Base-by-base conservation (phyloP, 1,140 invertebrate genomes). In the Leucophenga varia region DNA sequence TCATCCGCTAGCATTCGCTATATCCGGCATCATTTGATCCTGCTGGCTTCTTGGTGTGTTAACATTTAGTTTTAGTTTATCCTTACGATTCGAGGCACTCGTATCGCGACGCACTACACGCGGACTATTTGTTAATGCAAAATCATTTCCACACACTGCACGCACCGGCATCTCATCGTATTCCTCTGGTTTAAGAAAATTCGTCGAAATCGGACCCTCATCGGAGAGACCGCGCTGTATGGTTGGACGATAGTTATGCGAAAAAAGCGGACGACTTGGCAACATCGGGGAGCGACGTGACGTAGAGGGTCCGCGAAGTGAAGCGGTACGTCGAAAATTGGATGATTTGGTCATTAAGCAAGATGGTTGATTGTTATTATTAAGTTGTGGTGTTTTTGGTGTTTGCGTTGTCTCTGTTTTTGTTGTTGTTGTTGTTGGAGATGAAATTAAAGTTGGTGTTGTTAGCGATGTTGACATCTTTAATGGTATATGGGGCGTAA, bases 91-190 rank as follows among this genome's bases (percentile, higher is more conserved):
- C 4, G 60, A 67, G 12, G 56, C 42, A n/a, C 63, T 71, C 6
- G 61, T 60, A 28, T 74, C 72, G 2, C 72, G 64, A 3, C 65
- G 57, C 0, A 72, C 55, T 1, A 74, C 69, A 2, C 61, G 53
- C 2, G 71, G 71, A 56, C 64, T 74, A 16, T 74, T 68, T 3
- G 46, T 49, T 0, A 47, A 17, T 0, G 54, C 54, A 19, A 70
- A 74, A 34, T 74, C 71, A 36, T 74, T 74, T 32, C 53, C 61
- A 28, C 71, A 74, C 12, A 61, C 71, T 1, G 71, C 65, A 25
- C 73, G 57, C 5, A 75, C 73, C 0, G 73, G 73, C 61, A 75
- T 72, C 54, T 75, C 73, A 32, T 75, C 73, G 32, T 61, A 75
- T 43, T 75, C 73, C 38, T 75, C 73, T 0, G 73, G 69, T 38